Base-by-base conservation (phyloP, 2,113 vertebrate species). In the Alligator sinensis region DNA sequence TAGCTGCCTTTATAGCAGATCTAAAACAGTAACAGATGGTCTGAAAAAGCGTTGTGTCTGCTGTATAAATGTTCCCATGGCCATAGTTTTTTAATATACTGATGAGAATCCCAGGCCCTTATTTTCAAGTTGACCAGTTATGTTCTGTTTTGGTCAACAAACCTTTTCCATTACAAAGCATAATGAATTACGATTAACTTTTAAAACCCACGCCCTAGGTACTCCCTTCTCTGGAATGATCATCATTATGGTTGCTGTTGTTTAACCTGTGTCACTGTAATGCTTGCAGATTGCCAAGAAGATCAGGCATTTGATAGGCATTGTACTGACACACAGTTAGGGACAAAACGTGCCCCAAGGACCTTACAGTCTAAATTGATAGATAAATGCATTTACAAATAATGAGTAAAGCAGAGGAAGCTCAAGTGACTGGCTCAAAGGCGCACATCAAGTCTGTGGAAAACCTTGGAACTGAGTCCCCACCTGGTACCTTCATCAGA, bases 1-100 rank as follows among this genome's bases (percentile, higher is more conserved):
- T 47, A 91, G 62, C 70, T 30, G 16, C 63, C 47, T 81, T 77
- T 74, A 38, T 86, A 96, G 88, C 57, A 21, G 25, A 34, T 64
- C 47, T 22, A 28, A 94, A 89, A 14, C 18, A 1, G n/a, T 13
- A 85, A 92, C 96, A 93, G 93, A 86, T 96, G 95, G 93, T 83
- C 77, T 64, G 54, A 76, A 74, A 90, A 92, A 93, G 59, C 79
- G 38, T 89, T 5, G 1, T 11, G 1, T 57, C 1, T 4, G 70
- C 63, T 77, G 80, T 54, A 3, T 82, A 60, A 89, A 62, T 19
- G 21, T 27, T 58, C 5, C 4, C 30, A 27, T 74, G 24, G 17
- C 62, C 68, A 59, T 2, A 18, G 62, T 68, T 68, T 61, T 82
- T 91, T 64, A 21, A 88, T 95, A 92, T 86, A 58, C 64, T 91